Percentiles rank a stretch among this genome's conserved stretches.
phyloP scores from a whole-genome alignment of 1,140 invertebrate genomes.

The Neodiprion fabricii region DNA sequence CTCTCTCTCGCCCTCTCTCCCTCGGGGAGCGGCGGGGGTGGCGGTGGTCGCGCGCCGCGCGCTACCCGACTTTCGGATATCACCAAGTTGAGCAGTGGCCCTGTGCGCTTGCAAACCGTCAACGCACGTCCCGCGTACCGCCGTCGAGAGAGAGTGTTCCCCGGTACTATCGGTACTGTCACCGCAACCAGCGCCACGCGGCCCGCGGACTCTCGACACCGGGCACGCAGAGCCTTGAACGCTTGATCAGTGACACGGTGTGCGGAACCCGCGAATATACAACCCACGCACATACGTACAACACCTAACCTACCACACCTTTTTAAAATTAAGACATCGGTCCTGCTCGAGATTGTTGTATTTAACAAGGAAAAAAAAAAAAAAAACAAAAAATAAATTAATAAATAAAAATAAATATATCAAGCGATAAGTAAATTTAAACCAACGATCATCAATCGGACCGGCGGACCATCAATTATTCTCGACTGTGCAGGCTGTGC shows the following conservation, averaged over 20 bases:
- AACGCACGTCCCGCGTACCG: constrained; percentile 53
- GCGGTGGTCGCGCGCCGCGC: constrained; percentile 14
- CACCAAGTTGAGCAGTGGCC: too few species aligned
- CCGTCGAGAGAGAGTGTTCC: neutral
- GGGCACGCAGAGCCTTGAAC: too few species aligned
- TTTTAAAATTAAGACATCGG: too few species aligned
- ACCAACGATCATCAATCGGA: neutral
- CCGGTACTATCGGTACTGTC: neutral
- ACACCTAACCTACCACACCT: too few species aligned
- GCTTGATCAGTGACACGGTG: too few species aligned
- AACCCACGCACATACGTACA: too few species aligned
- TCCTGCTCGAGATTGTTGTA: too few species aligned
- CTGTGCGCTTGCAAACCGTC: constrained; percentile 61
- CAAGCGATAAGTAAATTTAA: too few species aligned
- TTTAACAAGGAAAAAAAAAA: too few species aligned
- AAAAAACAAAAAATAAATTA: too few species aligned
- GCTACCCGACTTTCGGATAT: neutral
- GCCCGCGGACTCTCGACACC: neutral
- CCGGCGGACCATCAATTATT: constrained; percentile 9
- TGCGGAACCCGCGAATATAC: too few species aligned
- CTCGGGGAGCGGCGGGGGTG: constrained; percentile 42
- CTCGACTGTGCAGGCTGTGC: neutral
- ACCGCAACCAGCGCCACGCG: neutral
- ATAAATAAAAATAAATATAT: too few species aligned
- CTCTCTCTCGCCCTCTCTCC: constrained; percentile 36